Evolutionary conservation across 2,113 vertebrate species (phyloP).

Genomic region (Aythya baeri): DNA sequence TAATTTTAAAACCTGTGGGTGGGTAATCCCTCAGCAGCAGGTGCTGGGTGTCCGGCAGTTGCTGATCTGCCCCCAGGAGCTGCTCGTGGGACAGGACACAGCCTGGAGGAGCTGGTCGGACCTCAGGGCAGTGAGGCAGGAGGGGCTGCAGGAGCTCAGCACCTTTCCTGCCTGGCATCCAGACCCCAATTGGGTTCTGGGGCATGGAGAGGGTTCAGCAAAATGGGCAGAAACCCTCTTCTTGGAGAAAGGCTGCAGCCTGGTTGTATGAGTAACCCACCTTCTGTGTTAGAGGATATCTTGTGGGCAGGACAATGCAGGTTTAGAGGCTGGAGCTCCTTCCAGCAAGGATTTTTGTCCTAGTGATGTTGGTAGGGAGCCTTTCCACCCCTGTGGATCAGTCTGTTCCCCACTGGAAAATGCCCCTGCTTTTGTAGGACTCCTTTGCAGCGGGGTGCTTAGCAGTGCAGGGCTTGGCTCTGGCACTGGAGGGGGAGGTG

Average conservation of each 20-base stretch:
- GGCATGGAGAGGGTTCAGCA: background rate
- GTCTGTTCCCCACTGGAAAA: background rate
- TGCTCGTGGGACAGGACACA: too few relatives aligned
- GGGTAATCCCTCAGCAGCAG: background rate
- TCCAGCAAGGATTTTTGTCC: background rate
- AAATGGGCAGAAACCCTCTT: background rate
- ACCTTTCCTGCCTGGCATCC: background rate
- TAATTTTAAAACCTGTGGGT: background rate
- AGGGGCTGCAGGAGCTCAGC: background rate
- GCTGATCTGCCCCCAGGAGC: background rate
- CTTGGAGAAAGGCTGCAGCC: background rate
- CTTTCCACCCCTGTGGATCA: background rate
- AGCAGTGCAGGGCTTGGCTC: background rate
- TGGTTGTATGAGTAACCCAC: background rate
- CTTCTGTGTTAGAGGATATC: background rate
- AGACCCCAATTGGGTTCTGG: background rate
- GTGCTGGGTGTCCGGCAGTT: background rate
- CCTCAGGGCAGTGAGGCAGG: background rate
- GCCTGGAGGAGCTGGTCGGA: background rate
- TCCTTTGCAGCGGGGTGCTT: background rate
- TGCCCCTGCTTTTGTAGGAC: background rate
- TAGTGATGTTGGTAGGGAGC: background rate
- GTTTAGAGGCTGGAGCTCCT: background rate
- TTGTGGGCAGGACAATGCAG: background rate
- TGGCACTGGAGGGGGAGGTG: background rate